phyloP scores from a whole-genome alignment of 2,113 vertebrate genomes.

The human region GRCh38 chr21:17079501-17080000 shows the following conservation, averaged over 20 bases:
- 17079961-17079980: neutral
- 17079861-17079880: neutral
- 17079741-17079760: neutral
- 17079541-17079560: neutral
- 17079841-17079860: neutral
- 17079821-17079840: neutral
- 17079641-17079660: neutral
- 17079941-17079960: neutral
- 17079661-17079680: conserved; percentile 1
- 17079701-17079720: neutral
- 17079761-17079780: neutral
- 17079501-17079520: neutral
- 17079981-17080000: neutral
- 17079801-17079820: neutral
- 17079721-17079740: neutral
- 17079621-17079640: neutral
- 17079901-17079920: neutral
- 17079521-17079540: neutral
- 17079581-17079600: neutral
- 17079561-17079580: neutral
- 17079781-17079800: neutral
- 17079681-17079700: neutral
- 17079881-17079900: neutral
- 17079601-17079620: neutral
- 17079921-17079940: neutral